Conservation (phyloP, 2,797 vertebrate genomes). For the Clarias platycephalus region DNA sequence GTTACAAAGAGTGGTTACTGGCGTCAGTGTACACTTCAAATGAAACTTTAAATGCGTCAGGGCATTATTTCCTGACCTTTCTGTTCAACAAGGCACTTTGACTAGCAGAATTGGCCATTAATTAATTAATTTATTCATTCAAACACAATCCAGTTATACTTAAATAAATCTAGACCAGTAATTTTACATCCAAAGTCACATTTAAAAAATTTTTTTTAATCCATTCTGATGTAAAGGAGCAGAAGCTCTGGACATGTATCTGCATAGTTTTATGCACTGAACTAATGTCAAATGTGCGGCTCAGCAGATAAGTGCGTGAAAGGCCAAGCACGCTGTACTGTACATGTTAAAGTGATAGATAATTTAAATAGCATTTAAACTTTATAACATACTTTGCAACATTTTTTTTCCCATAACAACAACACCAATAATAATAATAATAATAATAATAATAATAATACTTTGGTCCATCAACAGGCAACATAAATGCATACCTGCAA, state of each 20-base stretch:
- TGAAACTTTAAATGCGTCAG: not conserved
- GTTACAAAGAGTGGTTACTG: not conserved
- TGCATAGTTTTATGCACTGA: not conserved
- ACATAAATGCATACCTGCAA: constrained; percentile 18
- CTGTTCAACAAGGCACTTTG: not conserved
- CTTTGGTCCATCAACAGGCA: constrained; percentile 1
- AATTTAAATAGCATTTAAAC: not conserved
- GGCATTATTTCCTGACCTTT: not conserved
- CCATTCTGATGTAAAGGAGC: not conserved
- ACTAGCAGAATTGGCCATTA: not conserved
- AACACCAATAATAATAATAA: too few relatives aligned
- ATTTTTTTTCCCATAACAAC: not conserved
- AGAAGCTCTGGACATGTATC: not conserved
- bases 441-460: not conserved
- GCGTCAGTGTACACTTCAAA: not conserved
- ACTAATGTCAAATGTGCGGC: not conserved
- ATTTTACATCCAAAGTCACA: not conserved
- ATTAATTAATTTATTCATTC: not conserved
- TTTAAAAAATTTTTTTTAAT: not conserved
- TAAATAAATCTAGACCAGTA: not conserved
- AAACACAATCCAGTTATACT: not conserved
- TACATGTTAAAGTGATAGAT: not conserved
- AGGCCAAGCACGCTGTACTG: not conserved
- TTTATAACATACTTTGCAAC: not conserved
- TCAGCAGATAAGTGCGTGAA: not conserved